Evolutionary conservation across 37 sponge, comb jelly and placozoan species (phyloP), one percentile per base, ranked within the genome.

Genomic region (Haliclona indistincta): DNA sequence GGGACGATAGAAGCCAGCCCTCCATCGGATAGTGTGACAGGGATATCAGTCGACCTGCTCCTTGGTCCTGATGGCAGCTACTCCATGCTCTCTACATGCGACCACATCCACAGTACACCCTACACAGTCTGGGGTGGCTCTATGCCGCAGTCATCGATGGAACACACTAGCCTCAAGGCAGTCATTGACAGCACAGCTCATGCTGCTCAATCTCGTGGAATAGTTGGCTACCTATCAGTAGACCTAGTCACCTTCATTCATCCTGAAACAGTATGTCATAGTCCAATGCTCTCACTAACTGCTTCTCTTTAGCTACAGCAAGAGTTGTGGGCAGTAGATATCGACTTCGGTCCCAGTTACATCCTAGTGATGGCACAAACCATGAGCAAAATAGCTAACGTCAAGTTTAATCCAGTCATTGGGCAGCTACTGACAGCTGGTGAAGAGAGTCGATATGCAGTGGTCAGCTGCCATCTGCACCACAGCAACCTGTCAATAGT

Each of bases 1-100:
- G 95, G 99, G 1, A 58, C 86, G 29, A 95, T 98, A 73, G 93
- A 98, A 75, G 99, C 91, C 5, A 43, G 47, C 55, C 96, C 99
- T 23, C 93, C 93, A 13, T 81, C 86, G 4, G 84, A 89, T 51
- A 92, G 85, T 68, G 86, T 93, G 36, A 98, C 99, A 17, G 29
- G 92, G 0, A 38, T 98, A 33, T 84, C 99, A 54, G 91, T 89
- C 6, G 89, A 93, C 49, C 29, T 95, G 55, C 71, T 92, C 20
- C 84, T 98, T 54, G 89, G 79, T 5, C 99, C 99, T 0, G 77
- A 52, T 72, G 93, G 95, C 20, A 43, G 56, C 15, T 69, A 89
- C 25, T 68, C 45, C 0, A 62, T 98, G 10, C 60, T 81, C 29
- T 82, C 78, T 44, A 84, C 91, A 13, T 78, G 80, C 19, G 99